A percentile compares a stretch with the other conserved stretches of the same genome.
phyloP scores from a whole-genome alignment of 92 coral and sea anemone species.

The Siderastrea siderea region DNA sequence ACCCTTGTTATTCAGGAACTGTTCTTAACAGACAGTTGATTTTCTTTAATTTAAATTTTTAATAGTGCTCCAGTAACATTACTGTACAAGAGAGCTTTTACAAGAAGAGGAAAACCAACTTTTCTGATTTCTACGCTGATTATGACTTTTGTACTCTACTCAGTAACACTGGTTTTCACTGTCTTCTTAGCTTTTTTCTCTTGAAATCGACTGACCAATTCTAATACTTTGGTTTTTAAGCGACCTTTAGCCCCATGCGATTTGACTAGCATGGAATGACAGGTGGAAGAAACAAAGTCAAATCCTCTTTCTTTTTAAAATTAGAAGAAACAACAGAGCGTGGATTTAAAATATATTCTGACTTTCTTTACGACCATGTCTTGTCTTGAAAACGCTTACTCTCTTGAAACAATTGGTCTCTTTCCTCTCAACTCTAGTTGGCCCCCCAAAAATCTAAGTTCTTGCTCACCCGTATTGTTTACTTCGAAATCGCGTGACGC shows the following conservation, averaged over 20 bases:
- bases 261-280: background rate
- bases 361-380: background rate
- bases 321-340: background rate
- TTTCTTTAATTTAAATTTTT: background rate
- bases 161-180: background rate
- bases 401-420: background rate
- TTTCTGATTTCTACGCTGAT: too few relatives aligned
- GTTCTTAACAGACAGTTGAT: background rate
- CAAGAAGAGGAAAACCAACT: background rate
- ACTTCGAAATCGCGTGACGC: slow-evolving; percentile 46
- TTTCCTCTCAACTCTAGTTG: background rate
- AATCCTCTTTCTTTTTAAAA: slow-evolving; percentile 23
- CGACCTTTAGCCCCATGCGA: slow-evolving; percentile 17
- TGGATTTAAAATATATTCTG: background rate
- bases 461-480: background rate
- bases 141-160: background rate
- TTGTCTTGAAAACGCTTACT: background rate
- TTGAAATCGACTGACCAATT: background rate
- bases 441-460: background rate
- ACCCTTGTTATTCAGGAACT: too few relatives aligned
- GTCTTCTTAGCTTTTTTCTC: background rate
- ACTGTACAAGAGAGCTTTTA: background rate
- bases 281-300: background rate
- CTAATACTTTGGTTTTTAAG: background rate
- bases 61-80: background rate